These are phyloP conservation scores for Chaetodon trifasciatus DNA, from an alignment of 2,797 vertebrate species.

Conservation along the genomic window DNA sequence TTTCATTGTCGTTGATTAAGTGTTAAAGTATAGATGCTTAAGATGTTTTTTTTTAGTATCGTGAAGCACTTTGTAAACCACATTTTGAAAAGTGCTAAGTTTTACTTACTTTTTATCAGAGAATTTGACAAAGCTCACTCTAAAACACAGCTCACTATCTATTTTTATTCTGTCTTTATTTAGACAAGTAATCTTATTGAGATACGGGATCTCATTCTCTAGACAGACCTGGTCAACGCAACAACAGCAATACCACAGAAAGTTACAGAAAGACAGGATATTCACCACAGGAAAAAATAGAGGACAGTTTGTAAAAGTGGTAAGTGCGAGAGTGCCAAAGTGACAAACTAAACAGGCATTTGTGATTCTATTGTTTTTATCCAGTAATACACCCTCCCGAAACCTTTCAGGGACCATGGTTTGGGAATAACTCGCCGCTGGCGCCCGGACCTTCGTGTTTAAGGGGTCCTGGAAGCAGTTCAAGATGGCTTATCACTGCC, in stretches of 20 bases:
- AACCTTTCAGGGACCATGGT: slow-evolving; percentile 48
- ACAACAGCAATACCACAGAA: not conserved
- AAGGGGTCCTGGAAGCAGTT: slow-evolving; percentile 74
- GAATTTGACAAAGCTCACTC: not conserved
- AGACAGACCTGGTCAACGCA: too few species aligned
- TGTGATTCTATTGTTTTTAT: slow-evolving; percentile 41
- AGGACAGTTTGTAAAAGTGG: not conserved
- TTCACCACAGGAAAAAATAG: not conserved
- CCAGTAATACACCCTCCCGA: slow-evolving; percentile 39
- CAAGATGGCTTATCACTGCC: slow-evolving; percentile 77
- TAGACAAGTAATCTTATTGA: too few species aligned
- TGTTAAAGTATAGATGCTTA: not conserved
- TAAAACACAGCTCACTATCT: slow-evolving; percentile 6
- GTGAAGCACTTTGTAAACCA: not conserved
- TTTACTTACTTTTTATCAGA: not conserved
- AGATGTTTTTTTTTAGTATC: not conserved
- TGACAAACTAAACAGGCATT: slow-evolving; percentile 20
- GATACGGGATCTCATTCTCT: too few species aligned
- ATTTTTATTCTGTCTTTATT: too few species aligned
- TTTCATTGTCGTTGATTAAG: not conserved
- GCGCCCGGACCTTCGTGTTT: slow-evolving; percentile 59
- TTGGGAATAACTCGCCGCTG: slow-evolving; percentile 62
- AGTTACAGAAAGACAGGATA: not conserved
- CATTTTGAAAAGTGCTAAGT: not conserved
- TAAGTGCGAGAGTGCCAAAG: not conserved